Evolutionary conservation across 2,888 invertebrate species (phyloP), one percentile per base, ranked within the genome.

Genomic region (Nymphalis polychloros): DNA sequence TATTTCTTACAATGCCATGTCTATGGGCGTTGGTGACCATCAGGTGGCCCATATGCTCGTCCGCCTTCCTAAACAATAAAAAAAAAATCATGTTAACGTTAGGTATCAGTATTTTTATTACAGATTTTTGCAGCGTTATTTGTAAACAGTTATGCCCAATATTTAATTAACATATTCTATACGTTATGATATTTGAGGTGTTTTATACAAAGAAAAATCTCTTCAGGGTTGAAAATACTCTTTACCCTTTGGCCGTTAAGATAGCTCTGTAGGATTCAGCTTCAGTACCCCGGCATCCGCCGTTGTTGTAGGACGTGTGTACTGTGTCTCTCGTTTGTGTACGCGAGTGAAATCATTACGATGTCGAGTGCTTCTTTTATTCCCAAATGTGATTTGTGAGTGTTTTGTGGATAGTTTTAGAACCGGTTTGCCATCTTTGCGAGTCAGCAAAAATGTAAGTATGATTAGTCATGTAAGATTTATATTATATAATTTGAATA

Each of bases 241-340:
- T 59, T 67, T 46, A 59, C 62, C 66, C 65, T 57, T 62, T 59
- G 49, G 60, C 41, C 57, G 57, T 57, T 57, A 57, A 57, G 50
- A 64, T 62, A 70, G 69, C 68, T 71, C 63, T 64, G 60, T 71
- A 68, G 72, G 74, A 75, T 71, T 74, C 68, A 70, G 70, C 78
- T 79, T 82, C 82, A 90, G 90, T 90, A 75, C 82, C 87, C 85
- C 89, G 89, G 88, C 86, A 76, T 82, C 74, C 72, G 89, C 86
- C 87, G 90, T 73, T 73, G 82, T 55, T 75, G 71, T 70, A 70
- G 77, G 84, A 86, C 81, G 89, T 79, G 77, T 76, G 8, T 2
- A 76, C 71, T 73, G 78, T 78, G 83, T 73, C 76, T 60, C 71
- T 74, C 72, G 77, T 71, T 70, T 63, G 78, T 75, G 79, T 72